Percentiles rank a stretch among this genome's conserved stretches.
These are phyloP conservation scores for Poeciliopsis infans DNA, from an alignment of 2,797 vertebrate genomes.

Conservation along the genomic window DNA sequence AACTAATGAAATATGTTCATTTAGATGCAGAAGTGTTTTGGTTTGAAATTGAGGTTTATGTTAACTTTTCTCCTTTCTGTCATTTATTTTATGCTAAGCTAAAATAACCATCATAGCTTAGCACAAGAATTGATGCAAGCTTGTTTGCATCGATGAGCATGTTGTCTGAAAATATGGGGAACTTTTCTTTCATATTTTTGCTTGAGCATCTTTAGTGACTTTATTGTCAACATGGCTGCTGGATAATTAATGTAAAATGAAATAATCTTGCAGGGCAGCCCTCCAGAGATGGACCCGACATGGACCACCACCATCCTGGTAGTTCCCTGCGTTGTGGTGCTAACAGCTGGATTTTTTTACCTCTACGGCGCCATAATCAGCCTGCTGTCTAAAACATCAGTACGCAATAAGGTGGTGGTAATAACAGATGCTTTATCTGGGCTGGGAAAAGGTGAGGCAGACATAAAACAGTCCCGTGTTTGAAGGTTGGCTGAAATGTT, in stretches of 20 bases:
- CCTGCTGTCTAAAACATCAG: slow-evolving; percentile 86
- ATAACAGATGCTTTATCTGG: slow-evolving; percentile 89
- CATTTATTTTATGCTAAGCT: background rate
- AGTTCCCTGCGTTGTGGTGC: slow-evolving; percentile 83
- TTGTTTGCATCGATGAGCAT: background rate
- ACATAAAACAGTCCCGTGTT: background rate
- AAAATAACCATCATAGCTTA: background rate
- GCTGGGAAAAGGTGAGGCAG: slow-evolving; percentile 84
- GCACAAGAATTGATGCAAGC: background rate
- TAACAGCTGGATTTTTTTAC: slow-evolving; percentile 87
- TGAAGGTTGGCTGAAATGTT: background rate
- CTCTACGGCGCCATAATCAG: slow-evolving; percentile 82
- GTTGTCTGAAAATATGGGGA: background rate
- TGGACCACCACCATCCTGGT: slow-evolving; percentile 76
- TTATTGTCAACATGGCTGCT: background rate
- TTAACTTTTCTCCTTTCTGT: background rate
- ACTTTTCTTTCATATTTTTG: background rate
- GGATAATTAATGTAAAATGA: background rate
- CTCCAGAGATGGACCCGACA: slow-evolving; percentile 78
- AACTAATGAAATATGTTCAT: background rate
- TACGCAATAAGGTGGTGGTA: slow-evolving; percentile 93
- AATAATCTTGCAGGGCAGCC: slow-evolving; percentile 18
- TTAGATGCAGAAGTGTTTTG: background rate
- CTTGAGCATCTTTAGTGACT: background rate
- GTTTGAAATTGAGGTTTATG: background rate